Evolutionary conservation across 2,797 vertebrate genomes (phyloP).

Genomic region (Alouatta caraya): DNA sequence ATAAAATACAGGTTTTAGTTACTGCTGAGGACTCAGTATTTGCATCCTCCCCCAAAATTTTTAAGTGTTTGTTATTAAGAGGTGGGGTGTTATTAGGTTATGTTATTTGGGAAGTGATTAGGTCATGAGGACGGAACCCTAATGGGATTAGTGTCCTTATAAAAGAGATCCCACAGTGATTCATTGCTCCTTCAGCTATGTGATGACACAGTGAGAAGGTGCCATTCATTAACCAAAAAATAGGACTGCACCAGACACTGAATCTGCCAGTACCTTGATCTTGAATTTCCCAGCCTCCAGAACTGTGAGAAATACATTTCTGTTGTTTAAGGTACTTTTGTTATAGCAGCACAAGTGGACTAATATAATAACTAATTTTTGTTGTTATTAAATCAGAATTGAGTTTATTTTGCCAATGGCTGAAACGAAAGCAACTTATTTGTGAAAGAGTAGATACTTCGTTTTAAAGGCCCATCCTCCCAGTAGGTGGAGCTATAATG

Average conservation of each 20-base stretch:
- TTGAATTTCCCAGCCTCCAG: neutral
- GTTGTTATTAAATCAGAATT: neutral
- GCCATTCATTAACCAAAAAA: neutral
- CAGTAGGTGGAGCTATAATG: slow-evolving; percentile 61
- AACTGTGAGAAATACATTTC: neutral
- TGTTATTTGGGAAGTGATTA: neutral
- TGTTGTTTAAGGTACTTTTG: neutral
- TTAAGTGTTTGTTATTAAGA: neutral
- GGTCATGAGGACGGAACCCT: neutral
- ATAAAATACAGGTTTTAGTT: neutral
- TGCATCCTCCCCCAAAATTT: neutral
- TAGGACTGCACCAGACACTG: no score
- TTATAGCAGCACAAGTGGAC: neutral
- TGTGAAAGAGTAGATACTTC: neutral
- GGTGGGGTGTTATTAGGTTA: neutral
- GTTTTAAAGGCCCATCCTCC: slow-evolving; percentile 4
- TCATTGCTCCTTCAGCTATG: neutral
- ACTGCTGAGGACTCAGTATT: neutral
- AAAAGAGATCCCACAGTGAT: neutral
- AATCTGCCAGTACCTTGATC: neutral
- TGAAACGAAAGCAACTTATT: neutral
- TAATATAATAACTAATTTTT: neutral
- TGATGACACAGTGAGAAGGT: neutral
- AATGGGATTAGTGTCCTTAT: neutral
- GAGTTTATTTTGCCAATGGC: neutral